phyloP scores from a whole-genome alignment of 2,113 vertebrate species.

The Orycteropus afer region DNA sequence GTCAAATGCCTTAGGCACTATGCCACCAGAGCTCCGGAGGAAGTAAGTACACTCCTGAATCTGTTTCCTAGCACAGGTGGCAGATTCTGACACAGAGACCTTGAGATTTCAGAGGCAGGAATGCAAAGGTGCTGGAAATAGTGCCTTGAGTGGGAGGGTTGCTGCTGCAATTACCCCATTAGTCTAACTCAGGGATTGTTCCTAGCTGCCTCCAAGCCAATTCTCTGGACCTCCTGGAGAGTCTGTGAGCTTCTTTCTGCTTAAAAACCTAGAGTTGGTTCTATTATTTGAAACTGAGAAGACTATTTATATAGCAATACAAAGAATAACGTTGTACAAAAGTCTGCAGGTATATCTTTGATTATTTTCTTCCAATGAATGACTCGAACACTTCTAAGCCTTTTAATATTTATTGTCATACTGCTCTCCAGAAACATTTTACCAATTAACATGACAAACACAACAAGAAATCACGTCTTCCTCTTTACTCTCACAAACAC shows the following conservation, averaged over 20 bases:
- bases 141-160: not conserved
- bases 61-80: not conserved
- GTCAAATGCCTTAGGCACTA: too few species aligned
- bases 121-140: not conserved
- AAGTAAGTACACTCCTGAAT: not conserved
- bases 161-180: not conserved
- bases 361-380: not conserved
- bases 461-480: not conserved
- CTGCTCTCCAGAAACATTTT: not conserved
- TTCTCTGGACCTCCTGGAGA: not conserved
- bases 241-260: not conserved
- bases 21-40: too few species aligned
- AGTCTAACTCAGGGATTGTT: not conserved
- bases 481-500: not conserved
- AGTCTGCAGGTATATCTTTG: not conserved
- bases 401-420: not conserved
- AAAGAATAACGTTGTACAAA: not conserved
- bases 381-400: not conserved
- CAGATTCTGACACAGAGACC: not conserved
- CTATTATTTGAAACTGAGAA: not conserved
- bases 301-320: not conserved
- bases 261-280: not conserved
- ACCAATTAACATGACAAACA: not conserved
- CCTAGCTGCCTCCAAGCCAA: not conserved
- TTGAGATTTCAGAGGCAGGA: not conserved